phyloP scores from a whole-genome alignment of 2,797 vertebrate species.

The Poliocrania exsul region DNA sequence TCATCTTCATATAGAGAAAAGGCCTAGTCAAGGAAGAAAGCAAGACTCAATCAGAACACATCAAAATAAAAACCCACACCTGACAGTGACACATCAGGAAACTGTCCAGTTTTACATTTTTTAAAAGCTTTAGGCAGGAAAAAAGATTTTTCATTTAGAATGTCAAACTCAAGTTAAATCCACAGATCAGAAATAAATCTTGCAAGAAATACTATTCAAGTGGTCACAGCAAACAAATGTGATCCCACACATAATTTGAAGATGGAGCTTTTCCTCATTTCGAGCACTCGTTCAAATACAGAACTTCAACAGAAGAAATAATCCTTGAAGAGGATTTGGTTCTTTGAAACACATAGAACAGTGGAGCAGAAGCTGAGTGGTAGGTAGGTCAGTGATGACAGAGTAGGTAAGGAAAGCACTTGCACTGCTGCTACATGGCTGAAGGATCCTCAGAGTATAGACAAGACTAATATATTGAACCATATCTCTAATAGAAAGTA shows the following conservation, averaged over 20 bases:
- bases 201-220: background rate
- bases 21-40: constrained; percentile 77
- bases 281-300: background rate
- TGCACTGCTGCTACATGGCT: background rate
- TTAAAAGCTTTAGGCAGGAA: background rate
- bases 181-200: background rate
- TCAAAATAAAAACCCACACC: background rate
- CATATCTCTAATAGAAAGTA: background rate
- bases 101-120: background rate
- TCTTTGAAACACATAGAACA: background rate
- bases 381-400: background rate
- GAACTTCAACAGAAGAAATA: background rate
- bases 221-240: background rate
- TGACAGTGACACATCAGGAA: background rate
- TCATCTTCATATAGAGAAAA: constrained; percentile 98
- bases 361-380: background rate
- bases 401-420: background rate
- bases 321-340: background rate
- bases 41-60: background rate
- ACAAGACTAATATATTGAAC: background rate
- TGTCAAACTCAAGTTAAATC: background rate
- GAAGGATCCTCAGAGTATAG: background rate
- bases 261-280: background rate
- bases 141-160: background rate
- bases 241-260: background rate